A percentile compares a stretch with the other conserved stretches of the same genome.
Evolutionary conservation across 1,140 invertebrate genomes (phyloP).

Genomic region (Latrodectus geometricus): DNA sequence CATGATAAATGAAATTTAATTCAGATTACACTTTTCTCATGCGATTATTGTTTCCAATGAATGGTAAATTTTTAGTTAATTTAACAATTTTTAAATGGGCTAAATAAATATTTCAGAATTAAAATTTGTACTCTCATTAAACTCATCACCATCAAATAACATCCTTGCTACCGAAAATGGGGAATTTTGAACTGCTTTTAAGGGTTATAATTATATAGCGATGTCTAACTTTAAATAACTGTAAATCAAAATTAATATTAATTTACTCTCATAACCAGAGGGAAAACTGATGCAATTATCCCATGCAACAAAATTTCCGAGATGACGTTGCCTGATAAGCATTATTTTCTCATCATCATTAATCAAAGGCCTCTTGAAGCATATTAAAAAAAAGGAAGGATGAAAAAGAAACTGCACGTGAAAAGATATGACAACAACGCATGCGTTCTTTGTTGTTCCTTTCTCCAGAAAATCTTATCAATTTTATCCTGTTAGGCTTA

Average conservation of each 20-base stretch:
- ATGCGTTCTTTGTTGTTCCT: not conserved
- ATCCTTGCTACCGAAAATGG: too few species aligned
- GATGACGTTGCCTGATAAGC: conserved; percentile 27
- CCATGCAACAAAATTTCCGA: conserved; percentile 11
- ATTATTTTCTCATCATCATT: conserved; percentile 52
- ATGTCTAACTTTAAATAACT: too few species aligned
- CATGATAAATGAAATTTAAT: too few species aligned
- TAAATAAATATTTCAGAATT: too few species aligned
- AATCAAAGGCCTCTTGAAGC: conserved; percentile 29
- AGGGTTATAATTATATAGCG: too few species aligned
- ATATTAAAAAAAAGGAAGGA: not conserved
- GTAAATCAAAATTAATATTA: conserved; percentile 1
- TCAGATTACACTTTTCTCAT: too few species aligned
- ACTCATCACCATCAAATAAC: too few species aligned
- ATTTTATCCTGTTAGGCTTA: conserved; percentile 3
- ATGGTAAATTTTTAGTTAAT: too few species aligned
- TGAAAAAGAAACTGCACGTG: not conserved
- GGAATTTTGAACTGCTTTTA: too few species aligned
- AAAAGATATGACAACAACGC: not conserved
- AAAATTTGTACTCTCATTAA: too few species aligned
- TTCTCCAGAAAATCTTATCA: not conserved
- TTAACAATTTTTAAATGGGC: too few species aligned
- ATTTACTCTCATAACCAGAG: not conserved
- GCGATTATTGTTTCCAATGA: too few species aligned
- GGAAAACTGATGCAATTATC: conserved; percentile 31